Base-by-base conservation (phyloP, 2,888 invertebrate genomes). In the Pterostichus madidus region DNA sequence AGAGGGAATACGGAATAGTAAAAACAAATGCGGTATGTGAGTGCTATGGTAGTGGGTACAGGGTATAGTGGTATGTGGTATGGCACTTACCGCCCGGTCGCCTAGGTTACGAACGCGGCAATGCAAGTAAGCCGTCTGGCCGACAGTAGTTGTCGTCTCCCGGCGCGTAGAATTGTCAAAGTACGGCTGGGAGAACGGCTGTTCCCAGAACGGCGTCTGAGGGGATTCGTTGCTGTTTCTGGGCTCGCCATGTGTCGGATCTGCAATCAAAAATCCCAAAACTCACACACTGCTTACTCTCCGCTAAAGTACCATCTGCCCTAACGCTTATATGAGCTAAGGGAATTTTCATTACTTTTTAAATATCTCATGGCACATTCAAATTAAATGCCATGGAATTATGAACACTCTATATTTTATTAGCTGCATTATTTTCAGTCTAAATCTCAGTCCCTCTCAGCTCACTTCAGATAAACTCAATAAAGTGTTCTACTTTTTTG, bases 91-190 rank as follows among this genome's bases (percentile, higher is more conserved):
- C 90, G 96, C 96, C 91, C 97, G 92, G 89, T 97, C 97, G 78
- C 96, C 97, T 85, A 96, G 93, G 91, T 96, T 97, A 86, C 96
- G 92, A 84, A 97, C 97, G 87, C 95, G 92, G 90, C 97, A 97
- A 90, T 96, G 95, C 80, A 97, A 92, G 89, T 96, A 94, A 83
- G 96, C 96, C 80, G 96, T 94, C 90, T 96, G 96, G 83, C 97
- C 97, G 85, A 96, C 96, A 85, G 96, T 96, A 86, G 96, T 95
- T 87, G 96, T 96, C 88, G 95, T 94, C 89, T 96, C 96, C 85
- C 96, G 93, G 89, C 94, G 93, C 86, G 96, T 96, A 87, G 95
- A 94, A 91, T 96, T 96, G 91, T 96, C 96, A 91, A 97, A 97
- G 92, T 96, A 96, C 77, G 96, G 96, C 90, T 96, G 95, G 85